Evolutionary conservation across 2,888 invertebrate genomes (phyloP).

Genomic region (Harmothoe impar): DNA sequence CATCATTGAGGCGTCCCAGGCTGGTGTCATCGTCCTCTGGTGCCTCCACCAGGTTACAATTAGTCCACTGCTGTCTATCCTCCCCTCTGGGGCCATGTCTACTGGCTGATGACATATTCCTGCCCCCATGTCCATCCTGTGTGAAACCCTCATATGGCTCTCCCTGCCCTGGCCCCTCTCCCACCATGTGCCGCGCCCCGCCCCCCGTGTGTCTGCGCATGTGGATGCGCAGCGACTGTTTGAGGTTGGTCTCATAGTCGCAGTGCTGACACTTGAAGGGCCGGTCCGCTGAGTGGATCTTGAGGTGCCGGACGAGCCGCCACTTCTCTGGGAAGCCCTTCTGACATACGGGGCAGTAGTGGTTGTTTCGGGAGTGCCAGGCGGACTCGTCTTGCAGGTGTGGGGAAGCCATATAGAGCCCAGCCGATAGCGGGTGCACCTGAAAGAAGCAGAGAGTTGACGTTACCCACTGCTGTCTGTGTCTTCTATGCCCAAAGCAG

Average conservation of each 20-base stretch:
- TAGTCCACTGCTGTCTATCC: too few relatives aligned
- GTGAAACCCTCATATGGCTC: background rate
- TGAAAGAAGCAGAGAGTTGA: constrained; percentile 27
- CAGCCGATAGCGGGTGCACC: background rate
- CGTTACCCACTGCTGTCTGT: background rate
- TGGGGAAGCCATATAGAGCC: background rate
- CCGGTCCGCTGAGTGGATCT: constrained; percentile 51
- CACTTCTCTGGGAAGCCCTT: constrained; percentile 38
- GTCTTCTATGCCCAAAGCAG: background rate
- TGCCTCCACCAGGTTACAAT: too few relatives aligned
- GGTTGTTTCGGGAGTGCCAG: background rate
- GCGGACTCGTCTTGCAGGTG: background rate
- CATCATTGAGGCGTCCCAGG: too few relatives aligned
- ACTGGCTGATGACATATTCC: background rate
- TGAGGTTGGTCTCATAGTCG: constrained; percentile 33
- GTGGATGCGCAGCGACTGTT: constrained; percentile 25
- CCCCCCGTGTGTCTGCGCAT: background rate
- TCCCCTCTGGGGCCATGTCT: background rate
- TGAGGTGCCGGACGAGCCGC: constrained; percentile 41
- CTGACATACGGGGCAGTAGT: constrained; percentile 33
- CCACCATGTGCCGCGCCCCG: background rate
- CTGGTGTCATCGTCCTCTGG: too few relatives aligned
- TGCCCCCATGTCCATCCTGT: background rate
- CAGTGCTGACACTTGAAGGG: constrained; percentile 38
- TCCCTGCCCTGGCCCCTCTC: background rate